phyloP scores from a whole-genome alignment of 2,113 vertebrate genomes.

The Gymnocephalus cernua region DNA sequence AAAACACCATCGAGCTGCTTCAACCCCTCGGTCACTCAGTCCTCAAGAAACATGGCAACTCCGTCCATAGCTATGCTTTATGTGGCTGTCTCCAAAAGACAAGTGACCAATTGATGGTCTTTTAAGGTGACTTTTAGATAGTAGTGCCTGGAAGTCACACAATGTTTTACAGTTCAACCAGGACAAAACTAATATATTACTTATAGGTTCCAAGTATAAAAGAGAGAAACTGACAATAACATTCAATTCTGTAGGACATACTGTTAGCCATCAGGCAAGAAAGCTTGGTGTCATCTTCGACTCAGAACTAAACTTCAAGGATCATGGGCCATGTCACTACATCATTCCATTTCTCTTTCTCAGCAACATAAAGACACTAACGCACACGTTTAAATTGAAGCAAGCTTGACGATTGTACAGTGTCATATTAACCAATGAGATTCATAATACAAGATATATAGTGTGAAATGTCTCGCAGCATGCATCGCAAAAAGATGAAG shows the following conservation, averaged over 20 bases:
- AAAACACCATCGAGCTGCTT: too few species aligned
- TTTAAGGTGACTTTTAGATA: neutral
- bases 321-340: neutral
- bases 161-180: neutral
- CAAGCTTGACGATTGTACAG: neutral
- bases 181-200: neutral
- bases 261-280: neutral
- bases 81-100: neutral
- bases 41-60: neutral
- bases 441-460: conserved; percentile 13
- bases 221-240: neutral
- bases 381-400: neutral
- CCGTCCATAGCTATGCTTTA: neutral
- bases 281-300: conserved; percentile 5
- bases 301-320: neutral
- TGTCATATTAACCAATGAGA: neutral
- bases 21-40: too few species aligned
- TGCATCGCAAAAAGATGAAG: conserved; percentile 54
- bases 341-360: neutral
- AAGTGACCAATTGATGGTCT: neutral
- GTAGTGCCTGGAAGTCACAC: neutral
- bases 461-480: conserved; percentile 13
- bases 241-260: neutral
- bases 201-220: neutral
- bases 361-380: conserved; percentile 4